Evolutionary conservation across 2,113 vertebrate species (phyloP), one percentile per base, ranked within the genome.

Genomic region (Malurus alboscapulatus): DNA sequence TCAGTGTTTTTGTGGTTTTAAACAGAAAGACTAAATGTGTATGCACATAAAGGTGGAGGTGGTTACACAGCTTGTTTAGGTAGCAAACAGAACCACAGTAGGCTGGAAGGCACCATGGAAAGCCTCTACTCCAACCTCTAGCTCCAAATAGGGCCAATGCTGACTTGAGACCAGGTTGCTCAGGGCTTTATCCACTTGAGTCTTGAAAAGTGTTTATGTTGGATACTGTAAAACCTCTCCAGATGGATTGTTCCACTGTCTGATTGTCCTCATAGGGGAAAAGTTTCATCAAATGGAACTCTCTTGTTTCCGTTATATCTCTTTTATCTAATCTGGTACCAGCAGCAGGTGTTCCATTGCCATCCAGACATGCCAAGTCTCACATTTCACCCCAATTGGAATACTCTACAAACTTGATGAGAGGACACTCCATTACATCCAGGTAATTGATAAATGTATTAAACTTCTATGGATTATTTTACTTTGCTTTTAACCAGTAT

Each of bases 11-110:
- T 69, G 42, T 59, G 42, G 4, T 71, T 84, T 67, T 77, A 84
- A 84, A 11, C 26, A 71, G 63, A 76, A 77, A 71, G n/a, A 42
- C 17, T 57, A 30, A 58, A 61, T 20, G 22, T 42, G 9, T 22
- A 26, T 8, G 12, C 3, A 1, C 1, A 0, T 54, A 67, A 71
- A 44, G 16, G 6, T 40, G 12, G 22, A 74, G 26, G 18, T 47
- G 18, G 18, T 75, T 87, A 24, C 8, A 78, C 19, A 82, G n/a
- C 7, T 16, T 7, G 6, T 75, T 12, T 34, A 17, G 13, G 8
- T 9, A 73, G 20, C 11, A 77, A 53, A 53, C n/a, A 73, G 44
- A 59, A 75, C 51, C 18, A 44, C 40, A 20, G 51, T 32, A 44
- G 10, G 3, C 18, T 83, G 66, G n/a, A 90, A 82, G 11, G 27